phyloP scores from a whole-genome alignment of 2,113 vertebrate genomes.

The Cochlearius cochlearius region DNA sequence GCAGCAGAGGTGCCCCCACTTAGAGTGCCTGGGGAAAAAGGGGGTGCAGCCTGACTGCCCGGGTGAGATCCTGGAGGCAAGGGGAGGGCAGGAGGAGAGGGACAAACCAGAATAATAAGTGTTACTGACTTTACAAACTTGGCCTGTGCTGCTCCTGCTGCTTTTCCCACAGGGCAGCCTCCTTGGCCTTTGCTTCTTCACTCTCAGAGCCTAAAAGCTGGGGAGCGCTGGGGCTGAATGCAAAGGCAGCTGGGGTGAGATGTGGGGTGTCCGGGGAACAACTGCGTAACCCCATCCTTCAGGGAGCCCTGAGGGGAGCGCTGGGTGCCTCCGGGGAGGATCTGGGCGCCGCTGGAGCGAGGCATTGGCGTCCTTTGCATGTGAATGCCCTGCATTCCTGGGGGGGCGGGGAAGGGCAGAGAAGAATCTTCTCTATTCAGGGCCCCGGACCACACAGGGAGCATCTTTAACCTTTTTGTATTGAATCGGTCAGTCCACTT shows the following conservation, averaged over 20 bases:
- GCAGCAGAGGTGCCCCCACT: too few relatives aligned
- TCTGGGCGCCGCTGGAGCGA: not conserved
- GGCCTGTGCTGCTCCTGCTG: not conserved
- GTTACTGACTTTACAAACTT: rapidly evolving
- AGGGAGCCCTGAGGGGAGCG: not conserved
- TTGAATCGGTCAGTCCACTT: not conserved
- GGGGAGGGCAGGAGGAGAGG: not conserved
- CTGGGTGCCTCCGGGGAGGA: not conserved
- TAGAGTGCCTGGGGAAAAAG: too few relatives aligned
- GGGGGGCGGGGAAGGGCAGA: not conserved
- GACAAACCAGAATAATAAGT: not conserved
- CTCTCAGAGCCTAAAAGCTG: not conserved
- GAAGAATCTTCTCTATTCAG: slow-evolving; percentile 40
- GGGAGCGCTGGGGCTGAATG: not conserved
- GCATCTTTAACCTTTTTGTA: not conserved
- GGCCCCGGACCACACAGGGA: slow-evolving; percentile 43
- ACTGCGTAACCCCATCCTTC: not conserved
- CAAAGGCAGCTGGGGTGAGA: not conserved
- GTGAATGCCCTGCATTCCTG: slow-evolving; percentile 71
- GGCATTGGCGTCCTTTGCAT: slow-evolving; percentile 44
- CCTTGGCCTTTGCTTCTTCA: not conserved
- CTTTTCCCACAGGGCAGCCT: not conserved
- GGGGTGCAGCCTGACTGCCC: not conserved
- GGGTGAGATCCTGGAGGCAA: not conserved
- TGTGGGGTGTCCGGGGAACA: not conserved